Percentiles rank a stretch among this genome's conserved stretches.
Evolutionary conservation across 1,140 invertebrate genomes (phyloP).

Genomic region (Drosophila subobscura): DNA sequence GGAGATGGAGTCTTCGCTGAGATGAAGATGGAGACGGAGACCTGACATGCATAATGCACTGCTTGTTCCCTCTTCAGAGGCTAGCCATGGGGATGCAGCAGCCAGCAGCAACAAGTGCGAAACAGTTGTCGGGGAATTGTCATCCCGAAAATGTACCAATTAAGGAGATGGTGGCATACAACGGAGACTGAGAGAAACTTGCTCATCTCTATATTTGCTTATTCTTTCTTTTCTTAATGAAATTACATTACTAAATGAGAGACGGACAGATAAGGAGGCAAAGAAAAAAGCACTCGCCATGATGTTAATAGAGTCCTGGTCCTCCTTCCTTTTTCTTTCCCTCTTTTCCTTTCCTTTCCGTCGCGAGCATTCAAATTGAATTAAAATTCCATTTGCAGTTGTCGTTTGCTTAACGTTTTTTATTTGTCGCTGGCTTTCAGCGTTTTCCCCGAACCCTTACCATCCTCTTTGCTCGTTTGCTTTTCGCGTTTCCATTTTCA

Average conservation of each 20-base stretch:
- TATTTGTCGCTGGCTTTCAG: slow-evolving; percentile 18
- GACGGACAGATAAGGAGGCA: slow-evolving; percentile 13
- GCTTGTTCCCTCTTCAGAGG: too few relatives aligned
- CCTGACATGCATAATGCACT: slow-evolving; percentile 30
- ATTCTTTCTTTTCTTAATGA: slow-evolving; percentile 55
- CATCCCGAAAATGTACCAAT: slow-evolving; percentile 32
- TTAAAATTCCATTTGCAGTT: slow-evolving; percentile 79
- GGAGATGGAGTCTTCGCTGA: too few relatives aligned
- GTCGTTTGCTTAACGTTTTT: slow-evolving; percentile 67
- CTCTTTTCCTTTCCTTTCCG: slow-evolving; percentile 1
- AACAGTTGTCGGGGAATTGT: not conserved
- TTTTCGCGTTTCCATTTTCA: not conserved
- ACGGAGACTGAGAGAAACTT: slow-evolving; percentile 1
- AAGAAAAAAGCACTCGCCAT: slow-evolving; percentile 16
- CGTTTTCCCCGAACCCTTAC: not conserved
- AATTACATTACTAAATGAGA: slow-evolving; percentile 64
- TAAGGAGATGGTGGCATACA: slow-evolving; percentile 30
- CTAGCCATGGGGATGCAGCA: not conserved
- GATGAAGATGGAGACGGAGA: too few relatives aligned
- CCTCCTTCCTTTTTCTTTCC: slow-evolving; percentile 2
- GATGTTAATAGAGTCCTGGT: slow-evolving; percentile 61
- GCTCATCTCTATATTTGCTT: slow-evolving; percentile 30
- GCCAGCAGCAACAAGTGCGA: slow-evolving; percentile 23
- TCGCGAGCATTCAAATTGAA: slow-evolving; percentile 70
- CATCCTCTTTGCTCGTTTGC: not conserved